Evolutionary conservation across 2,113 vertebrate genomes (phyloP).

Genomic region (Salvator merianae): DNA sequence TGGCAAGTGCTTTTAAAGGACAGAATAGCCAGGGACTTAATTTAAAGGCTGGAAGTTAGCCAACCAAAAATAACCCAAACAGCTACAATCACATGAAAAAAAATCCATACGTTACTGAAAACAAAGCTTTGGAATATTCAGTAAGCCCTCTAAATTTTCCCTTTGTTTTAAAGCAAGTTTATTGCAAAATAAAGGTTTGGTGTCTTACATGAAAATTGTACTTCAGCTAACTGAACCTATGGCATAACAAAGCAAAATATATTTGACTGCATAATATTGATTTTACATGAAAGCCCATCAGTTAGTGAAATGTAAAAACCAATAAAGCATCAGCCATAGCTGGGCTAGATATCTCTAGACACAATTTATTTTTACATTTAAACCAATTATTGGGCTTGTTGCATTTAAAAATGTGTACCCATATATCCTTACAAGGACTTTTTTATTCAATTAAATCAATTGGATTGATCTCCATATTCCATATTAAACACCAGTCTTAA

Average conservation of each 20-base stretch:
- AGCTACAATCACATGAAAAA: conserved; percentile 63
- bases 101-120: conserved; percentile 72
- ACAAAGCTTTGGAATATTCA: conserved; percentile 62
- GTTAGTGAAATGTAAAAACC: conserved; percentile 76
- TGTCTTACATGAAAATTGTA: conserved; percentile 55
- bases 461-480: conserved; percentile 69
- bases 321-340: conserved; percentile 70
- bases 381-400: conserved; percentile 74
- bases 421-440: conserved; percentile 71
- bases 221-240: conserved; percentile 56
- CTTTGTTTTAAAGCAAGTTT: conserved; percentile 58
- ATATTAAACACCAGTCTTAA: conserved; percentile 70
- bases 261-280: conserved; percentile 72
- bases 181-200: conserved; percentile 58
- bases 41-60: conserved; percentile 74
- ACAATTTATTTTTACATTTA: conserved; percentile 78
- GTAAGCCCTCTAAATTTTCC: conserved; percentile 63
- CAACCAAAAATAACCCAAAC: conserved; percentile 35
- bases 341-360: conserved; percentile 68
- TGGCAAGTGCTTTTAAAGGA: conserved; percentile 73
- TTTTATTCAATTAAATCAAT: conserved; percentile 75
- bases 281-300: conserved; percentile 77
- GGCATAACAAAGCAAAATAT: conserved; percentile 68
- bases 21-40: conserved; percentile 74
- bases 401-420: conserved; percentile 66